Evolutionary conservation across 2,113 vertebrate species (phyloP), one percentile per base, ranked within the genome.

Genomic region (Crotalus helleri): DNA sequence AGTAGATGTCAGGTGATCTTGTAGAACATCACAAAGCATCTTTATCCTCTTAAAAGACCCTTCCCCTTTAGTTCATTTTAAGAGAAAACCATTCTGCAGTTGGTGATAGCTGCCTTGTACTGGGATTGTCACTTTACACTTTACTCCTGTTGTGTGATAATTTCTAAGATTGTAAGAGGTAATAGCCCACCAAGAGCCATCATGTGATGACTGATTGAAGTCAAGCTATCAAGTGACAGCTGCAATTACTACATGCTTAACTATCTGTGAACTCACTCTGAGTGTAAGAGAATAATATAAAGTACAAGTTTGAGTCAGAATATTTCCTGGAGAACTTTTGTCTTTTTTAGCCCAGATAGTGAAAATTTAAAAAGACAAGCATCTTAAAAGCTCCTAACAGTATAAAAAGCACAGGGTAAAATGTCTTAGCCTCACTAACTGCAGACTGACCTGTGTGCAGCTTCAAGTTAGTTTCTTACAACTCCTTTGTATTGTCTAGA

Each of bases 391-490:
- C 88, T 90, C 51, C 53, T 74, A 90, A 90, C 69, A 92, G 49
- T 46, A 39, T 90, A 90, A 92, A 92, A 86, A 94, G 91, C 33
- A 69, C 39, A 57, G 51, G 88, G 81, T 92, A 74, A 91, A 91
- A 89, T 57, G 90, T 91, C 64, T 88, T 81, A 93, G 61, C 61
- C 90, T 55, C 59, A 87, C 61, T 85, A 89, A 88, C 44, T 91
- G n/a, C 44, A 59, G 64, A 89, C 44, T 91, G 90, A 91, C 86
- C 61, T 81, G 44, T 59, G 29, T 26, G 39, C 59, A 44, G 87
- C 88, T 88, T 93, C 90, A 93, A 91, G 55, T 89, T 87, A 85
- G 61, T 19, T 58, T 92, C 91, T 87, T 59, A 87, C 90, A 92
- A 90, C 51, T 54, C 90, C 15, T 90, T 90, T 92, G 93, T 90